phyloP scores from a whole-genome alignment of 2,113 vertebrate species.

The Bucco capensis region DNA sequence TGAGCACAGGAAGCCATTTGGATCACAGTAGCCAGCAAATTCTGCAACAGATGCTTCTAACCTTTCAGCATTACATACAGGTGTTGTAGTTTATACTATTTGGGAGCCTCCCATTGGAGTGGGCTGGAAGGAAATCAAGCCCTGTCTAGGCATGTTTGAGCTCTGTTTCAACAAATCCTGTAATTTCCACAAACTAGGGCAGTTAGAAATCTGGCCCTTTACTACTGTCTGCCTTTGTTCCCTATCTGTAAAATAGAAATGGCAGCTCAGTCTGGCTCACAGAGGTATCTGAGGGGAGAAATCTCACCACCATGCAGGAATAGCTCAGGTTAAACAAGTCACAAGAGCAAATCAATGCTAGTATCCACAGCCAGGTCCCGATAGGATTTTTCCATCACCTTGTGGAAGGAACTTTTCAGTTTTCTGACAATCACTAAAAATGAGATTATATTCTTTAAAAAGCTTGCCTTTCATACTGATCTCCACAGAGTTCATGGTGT shows the following conservation, averaged over 20 bases:
- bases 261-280: background rate
- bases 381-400: background rate
- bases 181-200: background rate
- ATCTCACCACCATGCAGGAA: background rate
- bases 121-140: conserved; percentile 21
- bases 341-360: background rate
- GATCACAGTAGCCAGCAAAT: background rate
- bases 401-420: background rate
- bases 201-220: background rate
- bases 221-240: background rate
- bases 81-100: background rate
- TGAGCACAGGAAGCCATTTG: background rate
- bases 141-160: background rate
- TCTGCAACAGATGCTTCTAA: background rate
- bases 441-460: background rate
- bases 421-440: conserved; percentile 20
- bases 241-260: background rate
- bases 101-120: background rate
- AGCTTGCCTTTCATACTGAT: background rate
- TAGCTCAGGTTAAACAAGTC: background rate
- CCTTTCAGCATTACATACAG: background rate
- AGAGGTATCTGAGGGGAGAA: background rate
- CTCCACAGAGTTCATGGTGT: background rate
- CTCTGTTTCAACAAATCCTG: conserved; percentile 22
- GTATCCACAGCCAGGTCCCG: background rate